Evolutionary conservation across 2,888 invertebrate species (phyloP).

Genomic region (Rhagonycha lutea): DNA sequence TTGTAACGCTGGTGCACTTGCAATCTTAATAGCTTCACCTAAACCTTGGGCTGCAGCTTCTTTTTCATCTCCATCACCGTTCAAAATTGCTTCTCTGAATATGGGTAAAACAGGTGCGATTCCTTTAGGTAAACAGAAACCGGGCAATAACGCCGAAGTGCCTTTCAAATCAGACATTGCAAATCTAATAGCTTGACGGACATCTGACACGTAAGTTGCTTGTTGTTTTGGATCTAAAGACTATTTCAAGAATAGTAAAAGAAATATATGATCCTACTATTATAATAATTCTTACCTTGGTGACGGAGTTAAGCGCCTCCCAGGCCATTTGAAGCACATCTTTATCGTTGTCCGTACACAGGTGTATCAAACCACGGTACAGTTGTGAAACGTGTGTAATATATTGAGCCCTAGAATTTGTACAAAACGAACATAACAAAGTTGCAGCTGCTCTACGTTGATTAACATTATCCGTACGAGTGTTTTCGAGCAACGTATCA

Average conservation of each 20-base stretch:
- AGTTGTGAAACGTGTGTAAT: slow-evolving; percentile 86
- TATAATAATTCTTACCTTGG: slow-evolving; percentile 62
- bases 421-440: slow-evolving; percentile 88
- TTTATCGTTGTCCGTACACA: slow-evolving; percentile 81
- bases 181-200: slow-evolving; percentile 90
- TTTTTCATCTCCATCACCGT: slow-evolving; percentile 93
- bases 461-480: slow-evolving; percentile 65
- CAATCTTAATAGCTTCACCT: slow-evolving; percentile 76
- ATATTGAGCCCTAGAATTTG: slow-evolving; percentile 86
- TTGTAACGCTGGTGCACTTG: slow-evolving; percentile 85
- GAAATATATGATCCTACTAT: background rate
- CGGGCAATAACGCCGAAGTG: slow-evolving; percentile 75
- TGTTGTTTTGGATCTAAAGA: slow-evolving; percentile 83
- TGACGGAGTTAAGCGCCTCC: slow-evolving; percentile 89
- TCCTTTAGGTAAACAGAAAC: slow-evolving; percentile 89
- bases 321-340: slow-evolving; percentile 85
- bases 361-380: slow-evolving; percentile 81
- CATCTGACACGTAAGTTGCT: slow-evolving; percentile 84
- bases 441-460: slow-evolving; percentile 82
- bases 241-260: slow-evolving; percentile 48
- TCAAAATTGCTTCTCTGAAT: slow-evolving; percentile 94
- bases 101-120: slow-evolving; percentile 92
- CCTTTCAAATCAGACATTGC: slow-evolving; percentile 85
- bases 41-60: slow-evolving; percentile 93
- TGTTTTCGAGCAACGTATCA: slow-evolving; percentile 81